A percentile compares a stretch with the other conserved stretches of the same genome.
Conservation (phyloP, 2,113 vertebrate genomes). For the Saguinus imperator region DNA sequence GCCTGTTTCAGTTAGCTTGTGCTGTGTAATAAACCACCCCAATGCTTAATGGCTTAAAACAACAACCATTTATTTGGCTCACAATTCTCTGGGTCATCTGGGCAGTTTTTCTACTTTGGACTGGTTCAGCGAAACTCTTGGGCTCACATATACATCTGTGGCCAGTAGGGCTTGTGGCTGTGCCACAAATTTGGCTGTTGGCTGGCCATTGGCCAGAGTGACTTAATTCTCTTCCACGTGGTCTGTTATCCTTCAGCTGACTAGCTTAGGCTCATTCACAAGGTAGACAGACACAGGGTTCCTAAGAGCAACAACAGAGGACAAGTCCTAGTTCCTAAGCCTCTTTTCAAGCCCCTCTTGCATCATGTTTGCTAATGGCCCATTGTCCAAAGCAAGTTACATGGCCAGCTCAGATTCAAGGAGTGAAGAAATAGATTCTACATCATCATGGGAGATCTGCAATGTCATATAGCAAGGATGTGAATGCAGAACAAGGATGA, state of each 20-base stretch:
- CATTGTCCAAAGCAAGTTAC: not conserved
- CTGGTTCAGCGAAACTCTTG: not conserved
- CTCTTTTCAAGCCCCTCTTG: not conserved
- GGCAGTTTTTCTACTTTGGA: not conserved
- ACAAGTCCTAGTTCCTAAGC: not conserved
- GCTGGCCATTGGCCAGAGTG: not conserved
- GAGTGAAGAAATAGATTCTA: not conserved
- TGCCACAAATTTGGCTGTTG: not conserved
- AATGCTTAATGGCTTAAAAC: conserved; percentile 9
- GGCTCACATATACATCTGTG: not conserved
- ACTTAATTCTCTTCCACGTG: not conserved
- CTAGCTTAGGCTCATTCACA: not conserved
- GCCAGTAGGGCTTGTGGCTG: not conserved
- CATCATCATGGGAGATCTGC: not conserved
- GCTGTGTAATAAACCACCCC: conserved; percentile 39
- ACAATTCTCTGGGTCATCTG: not conserved
- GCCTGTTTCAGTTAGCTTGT: not conserved
- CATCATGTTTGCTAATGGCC: not conserved
- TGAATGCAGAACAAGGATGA: not conserved
- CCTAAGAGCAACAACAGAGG: not conserved
- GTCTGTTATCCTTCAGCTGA: not conserved
- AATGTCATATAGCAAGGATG: not conserved
- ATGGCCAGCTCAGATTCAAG: not conserved
- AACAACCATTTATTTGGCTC: conserved; percentile 1
- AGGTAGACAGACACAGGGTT: not conserved